Evolutionary conservation across 2,888 invertebrate genomes (phyloP).

Genomic region (Camponotus fellah): DNA sequence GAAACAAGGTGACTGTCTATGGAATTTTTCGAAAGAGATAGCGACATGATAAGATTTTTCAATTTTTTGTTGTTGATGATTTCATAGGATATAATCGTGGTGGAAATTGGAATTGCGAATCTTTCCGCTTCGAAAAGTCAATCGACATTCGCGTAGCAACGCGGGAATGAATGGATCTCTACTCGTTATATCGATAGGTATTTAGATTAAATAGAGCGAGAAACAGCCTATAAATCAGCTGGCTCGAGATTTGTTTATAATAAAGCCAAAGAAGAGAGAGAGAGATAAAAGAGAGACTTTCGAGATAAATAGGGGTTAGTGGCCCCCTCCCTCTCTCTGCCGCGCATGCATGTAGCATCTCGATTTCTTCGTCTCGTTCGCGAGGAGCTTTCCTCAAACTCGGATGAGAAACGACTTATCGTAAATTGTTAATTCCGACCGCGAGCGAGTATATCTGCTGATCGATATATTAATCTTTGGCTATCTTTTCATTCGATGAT

Average conservation of each 20-base stretch:
- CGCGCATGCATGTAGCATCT: neutral
- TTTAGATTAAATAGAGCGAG: slow-evolving; percentile 62
- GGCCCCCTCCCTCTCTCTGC: slow-evolving; percentile 69
- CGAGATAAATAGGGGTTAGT: slow-evolving; percentile 82
- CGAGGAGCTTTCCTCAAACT: slow-evolving; percentile 29
- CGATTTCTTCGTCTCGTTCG: slow-evolving; percentile 25
- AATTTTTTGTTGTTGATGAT: neutral
- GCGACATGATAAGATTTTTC: neutral
- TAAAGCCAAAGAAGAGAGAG: slow-evolving; percentile 67
- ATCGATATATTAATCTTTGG: slow-evolving; percentile 66
- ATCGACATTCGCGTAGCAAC: neutral
- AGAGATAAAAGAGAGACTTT: slow-evolving; percentile 66
- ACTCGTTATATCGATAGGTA: slow-evolving; percentile 43
- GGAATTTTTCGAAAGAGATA: neutral
- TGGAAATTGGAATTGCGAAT: neutral
- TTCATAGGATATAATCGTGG: neutral
- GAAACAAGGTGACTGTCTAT: neutral
- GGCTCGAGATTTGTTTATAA: slow-evolving; percentile 71
- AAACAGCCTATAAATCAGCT: slow-evolving; percentile 57
- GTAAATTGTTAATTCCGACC: slow-evolving; percentile 36
- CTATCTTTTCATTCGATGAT: neutral
- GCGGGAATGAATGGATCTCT: neutral
- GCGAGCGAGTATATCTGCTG: slow-evolving; percentile 61
- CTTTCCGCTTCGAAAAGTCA: neutral
- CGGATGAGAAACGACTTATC: slow-evolving; percentile 20